A percentile compares a stretch with the other conserved stretches of the same genome.
These are phyloP conservation scores for Meteorus colon DNA, from an alignment of 2,888 invertebrate species.

Conservation along the genomic window DNA sequence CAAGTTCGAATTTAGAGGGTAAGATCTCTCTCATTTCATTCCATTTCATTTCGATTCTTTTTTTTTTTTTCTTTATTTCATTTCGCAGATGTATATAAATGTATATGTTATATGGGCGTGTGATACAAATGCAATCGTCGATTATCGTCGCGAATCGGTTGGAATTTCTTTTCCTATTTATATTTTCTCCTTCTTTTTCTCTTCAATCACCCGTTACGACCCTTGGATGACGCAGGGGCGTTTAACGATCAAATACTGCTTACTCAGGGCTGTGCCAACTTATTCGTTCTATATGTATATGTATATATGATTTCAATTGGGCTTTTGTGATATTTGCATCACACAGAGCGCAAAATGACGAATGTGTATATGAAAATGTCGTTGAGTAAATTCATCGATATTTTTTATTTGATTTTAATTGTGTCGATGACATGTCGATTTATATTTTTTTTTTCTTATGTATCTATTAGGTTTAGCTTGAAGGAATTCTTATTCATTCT, in stretches of 20 bases:
- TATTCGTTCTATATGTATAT: slow-evolving; percentile 39
- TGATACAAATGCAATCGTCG: slow-evolving; percentile 50
- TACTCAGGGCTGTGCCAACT: slow-evolving; percentile 30
- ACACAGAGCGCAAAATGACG: slow-evolving; percentile 21
- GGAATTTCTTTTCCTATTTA: slow-evolving; percentile 42
- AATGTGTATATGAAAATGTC: slow-evolving; percentile 35
- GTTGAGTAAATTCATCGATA: slow-evolving; percentile 38
- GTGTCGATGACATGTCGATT: slow-evolving; percentile 18
- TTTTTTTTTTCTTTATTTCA: slow-evolving; percentile 45
- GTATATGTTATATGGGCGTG: slow-evolving; percentile 41
- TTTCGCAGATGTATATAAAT: slow-evolving; percentile 25
- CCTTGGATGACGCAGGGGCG: slow-evolving; percentile 51
- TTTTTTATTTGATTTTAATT: slow-evolving; percentile 10
- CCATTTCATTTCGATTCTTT: slow-evolving; percentile 1
- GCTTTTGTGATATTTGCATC: slow-evolving; percentile 46
- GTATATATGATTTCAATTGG: slow-evolving; percentile 42
- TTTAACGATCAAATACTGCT: slow-evolving; percentile 51
- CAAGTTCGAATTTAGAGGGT: slow-evolving; percentile 34
- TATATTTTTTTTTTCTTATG: neutral
- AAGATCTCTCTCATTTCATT: slow-evolving; percentile 52
- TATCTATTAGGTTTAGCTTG: too few species aligned
- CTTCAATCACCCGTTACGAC: slow-evolving; percentile 49
- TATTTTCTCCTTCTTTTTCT: slow-evolving; percentile 40
- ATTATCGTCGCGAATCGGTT: slow-evolving; percentile 55
- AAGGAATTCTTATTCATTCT: too few species aligned